Conservation (phyloP, 2,888 invertebrate genomes). For the Stenodera caucasica region DNA sequence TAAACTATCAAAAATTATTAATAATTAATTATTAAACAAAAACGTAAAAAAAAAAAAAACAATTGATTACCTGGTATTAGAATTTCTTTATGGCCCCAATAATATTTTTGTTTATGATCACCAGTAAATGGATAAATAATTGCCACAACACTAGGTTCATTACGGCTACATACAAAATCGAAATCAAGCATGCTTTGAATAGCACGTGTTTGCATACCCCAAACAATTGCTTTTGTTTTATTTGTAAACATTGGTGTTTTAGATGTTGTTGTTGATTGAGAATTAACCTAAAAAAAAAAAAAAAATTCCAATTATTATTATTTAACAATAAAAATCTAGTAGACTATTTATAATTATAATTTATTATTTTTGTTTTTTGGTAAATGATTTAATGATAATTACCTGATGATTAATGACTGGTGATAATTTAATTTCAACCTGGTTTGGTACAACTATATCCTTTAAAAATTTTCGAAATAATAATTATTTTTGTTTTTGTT, state of each 20-base stretch:
- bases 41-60: not conserved
- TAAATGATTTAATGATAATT: constrained; percentile 10
- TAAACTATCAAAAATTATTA: constrained; percentile 63
- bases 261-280: constrained; percentile 36
- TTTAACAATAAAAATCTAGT: not conserved
- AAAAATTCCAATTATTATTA: constrained; percentile 31
- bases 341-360: not conserved
- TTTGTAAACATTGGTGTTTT: constrained; percentile 71
- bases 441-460: constrained; percentile 42
- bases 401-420: constrained; percentile 21
- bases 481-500: too few relatives aligned
- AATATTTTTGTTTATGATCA: constrained; percentile 99
- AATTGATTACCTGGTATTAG: constrained; percentile 66
- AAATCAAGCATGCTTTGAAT: constrained; percentile 97
- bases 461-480: constrained; percentile 37
- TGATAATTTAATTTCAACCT: constrained; percentile 45
- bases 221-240: constrained; percentile 89
- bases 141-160: constrained; percentile 90
- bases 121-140: constrained; percentile 98
- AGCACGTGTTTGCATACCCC: constrained; percentile 99
- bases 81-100: constrained; percentile 98
- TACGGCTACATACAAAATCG: constrained; percentile 89
- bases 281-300: constrained; percentile 42
- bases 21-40: not conserved
- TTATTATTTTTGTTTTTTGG: too few relatives aligned